Conservation (phyloP, 2,113 vertebrate species). For the Trinectes maculatus region DNA sequence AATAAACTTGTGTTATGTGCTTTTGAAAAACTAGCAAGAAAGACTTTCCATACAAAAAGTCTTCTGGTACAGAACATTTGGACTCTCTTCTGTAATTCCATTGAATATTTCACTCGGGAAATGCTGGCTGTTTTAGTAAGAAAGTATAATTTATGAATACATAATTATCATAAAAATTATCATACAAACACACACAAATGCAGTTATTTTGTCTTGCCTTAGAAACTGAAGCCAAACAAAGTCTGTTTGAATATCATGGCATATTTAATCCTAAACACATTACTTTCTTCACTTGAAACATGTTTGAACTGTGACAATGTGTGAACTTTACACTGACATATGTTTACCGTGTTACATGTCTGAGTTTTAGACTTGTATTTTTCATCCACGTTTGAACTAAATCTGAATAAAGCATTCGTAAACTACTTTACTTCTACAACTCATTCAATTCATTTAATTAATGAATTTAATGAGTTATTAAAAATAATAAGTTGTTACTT, state of each 20-base stretch:
- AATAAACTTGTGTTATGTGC: not conserved
- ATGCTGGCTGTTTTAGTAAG: too few relatives aligned
- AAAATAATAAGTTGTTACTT: slow-evolving; percentile 1
- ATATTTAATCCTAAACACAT: slow-evolving; percentile 9
- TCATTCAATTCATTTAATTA: not conserved
- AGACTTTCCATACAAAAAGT: not conserved
- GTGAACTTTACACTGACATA: slow-evolving; percentile 5
- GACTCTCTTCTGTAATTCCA: not conserved
- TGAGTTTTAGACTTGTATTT: slow-evolving; percentile 4
- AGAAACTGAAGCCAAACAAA: not conserved
- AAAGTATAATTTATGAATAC: too few relatives aligned
- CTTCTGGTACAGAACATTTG: not conserved
- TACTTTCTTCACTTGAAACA: not conserved
- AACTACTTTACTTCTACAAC: not conserved
- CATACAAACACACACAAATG: not conserved
- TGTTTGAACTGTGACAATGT: slow-evolving; percentile 19
- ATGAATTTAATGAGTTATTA: not conserved
- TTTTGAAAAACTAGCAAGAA: not conserved
- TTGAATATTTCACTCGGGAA: not conserved
- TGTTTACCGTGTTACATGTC: not conserved
- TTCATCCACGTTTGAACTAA: not conserved
- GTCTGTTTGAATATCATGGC: not conserved
- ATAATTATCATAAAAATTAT: not conserved
- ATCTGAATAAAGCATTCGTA: not conserved
- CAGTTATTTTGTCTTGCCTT: not conserved